Evolutionary conservation across 2,113 vertebrate species (phyloP), one percentile per base, ranked within the genome.

Genomic region (Cyanoderma ruficeps): DNA sequence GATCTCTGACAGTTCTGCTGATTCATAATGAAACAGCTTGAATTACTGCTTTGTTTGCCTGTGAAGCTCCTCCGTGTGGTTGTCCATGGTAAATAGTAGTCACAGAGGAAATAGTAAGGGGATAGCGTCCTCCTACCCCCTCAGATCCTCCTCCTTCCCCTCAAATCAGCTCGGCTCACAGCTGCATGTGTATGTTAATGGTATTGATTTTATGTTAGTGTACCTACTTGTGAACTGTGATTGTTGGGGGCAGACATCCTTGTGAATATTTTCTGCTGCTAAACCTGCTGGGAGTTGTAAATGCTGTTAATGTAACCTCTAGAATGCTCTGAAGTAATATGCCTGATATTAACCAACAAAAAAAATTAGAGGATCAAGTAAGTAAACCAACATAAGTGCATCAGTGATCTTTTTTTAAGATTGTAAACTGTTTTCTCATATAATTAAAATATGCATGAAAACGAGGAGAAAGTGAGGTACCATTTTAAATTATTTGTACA

Each of bases 201-300:
- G 39, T 77, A 78, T 9, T 90, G 64, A 52, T 17, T 95, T 92
- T 75, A n/a, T 65, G 65, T 53, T 87, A 82, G 76, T 92, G 64
- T 70, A 22, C 47, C 55, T 81, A 35, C 68, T 86, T 83, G 68
- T 93, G 83, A 86, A 67, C 76, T 63, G 47, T 67, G 68, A 84
- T 92, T 83, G 75, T 7, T 63, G 52, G 24, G 69, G 47, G 30
- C 90, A 88, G 83, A 87, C 52, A 63, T 77, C 59, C 64, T 70
- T 70, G 63, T 6, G 42, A 88, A 65, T 88, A 65, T 60, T 56
- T 86, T 53, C 88, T 80, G 41, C 46, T 92, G 46, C 47, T 90
- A 70, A 86, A 65, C 55, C 83, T 86, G 33, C 24, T 92, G 79
- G 86, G 88, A 90, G 64, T 83, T 92, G 52, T 67, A 83, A 90